Base-by-base conservation (phyloP, 2,797 vertebrate genomes). In the Tokudaia tokunoshimensis region DNA sequence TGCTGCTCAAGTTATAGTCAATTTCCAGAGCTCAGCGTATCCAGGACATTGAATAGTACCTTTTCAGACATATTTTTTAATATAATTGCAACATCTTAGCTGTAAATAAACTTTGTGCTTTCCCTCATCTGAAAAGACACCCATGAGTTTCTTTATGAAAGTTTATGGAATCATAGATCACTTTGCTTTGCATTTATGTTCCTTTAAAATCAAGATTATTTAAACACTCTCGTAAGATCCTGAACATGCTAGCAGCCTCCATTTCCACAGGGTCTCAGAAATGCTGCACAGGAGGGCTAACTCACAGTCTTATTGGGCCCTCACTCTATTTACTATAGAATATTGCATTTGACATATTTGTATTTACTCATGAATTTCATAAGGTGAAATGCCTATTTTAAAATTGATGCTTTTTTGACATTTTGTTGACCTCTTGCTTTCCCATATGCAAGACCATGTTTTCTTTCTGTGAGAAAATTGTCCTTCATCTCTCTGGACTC, bases 31-130 rank as follows among this genome's bases (percentile, higher is more conserved):
- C 67, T 59, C 14, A 44, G 47, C 87, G 52, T 89, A 93, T 47
- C 19, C 1, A 74, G 34, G n/a, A 78, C 19, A 44, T n/a, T 31
- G 29, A 83, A 52, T 37, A 52, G 11, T 29, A 29, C 2, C 50
- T 95, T 75, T 74, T 34, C 20, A 65, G 47, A 74, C 7, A 82
- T 10, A 75, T 29, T 85, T 85, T 61, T 83, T n/a, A 52, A 52
- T 34, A 37, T 79, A 79, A 90, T 19, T 89, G 11, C 0, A 82
- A 7, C 24, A 59, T 41, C 24, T 94, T 55, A 41, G 20, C 6
- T 78, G 76, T n/a, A 74, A 88, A 72, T 81, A 94, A 91, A 81
- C 10, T 94, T 91, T 63, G 29, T 74, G 24, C 11, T 94, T 65
- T 52, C 55, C 15, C 8, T 70, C 72, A 72, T 72, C 55, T 72